These are phyloP conservation scores for Megalops atlanticus DNA, from an alignment of 2,113 vertebrate genomes.

Conservation along the genomic window DNA sequence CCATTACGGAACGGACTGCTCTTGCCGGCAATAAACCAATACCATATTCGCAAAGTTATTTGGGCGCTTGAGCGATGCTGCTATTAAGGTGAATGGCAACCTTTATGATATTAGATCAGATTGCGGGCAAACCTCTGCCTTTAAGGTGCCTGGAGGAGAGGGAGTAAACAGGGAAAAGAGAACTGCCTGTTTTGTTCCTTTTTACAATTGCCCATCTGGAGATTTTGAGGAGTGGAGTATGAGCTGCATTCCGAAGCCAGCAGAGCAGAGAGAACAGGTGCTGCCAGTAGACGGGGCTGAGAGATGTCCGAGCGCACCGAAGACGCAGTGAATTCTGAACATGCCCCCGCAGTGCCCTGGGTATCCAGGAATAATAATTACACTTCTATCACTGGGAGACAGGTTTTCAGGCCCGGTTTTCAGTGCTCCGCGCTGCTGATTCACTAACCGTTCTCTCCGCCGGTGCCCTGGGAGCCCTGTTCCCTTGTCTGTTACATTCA, in stretches of 20 bases:
- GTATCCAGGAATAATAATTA: slow-evolving; percentile 57
- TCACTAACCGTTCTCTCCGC: background rate
- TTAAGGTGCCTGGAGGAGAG: slow-evolving; percentile 58
- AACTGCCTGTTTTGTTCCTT: slow-evolving; percentile 3
- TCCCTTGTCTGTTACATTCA: background rate
- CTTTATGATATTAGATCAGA: slow-evolving; percentile 60
- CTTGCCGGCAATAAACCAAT: too few relatives aligned
- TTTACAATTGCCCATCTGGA: slow-evolving; percentile 40
- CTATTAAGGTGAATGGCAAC: slow-evolving; percentile 53
- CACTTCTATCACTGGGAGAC: slow-evolving; percentile 26
- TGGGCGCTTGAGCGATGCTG: slow-evolving; percentile 43
- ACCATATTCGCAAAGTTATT: too few relatives aligned
- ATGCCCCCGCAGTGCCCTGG: slow-evolving; percentile 38
- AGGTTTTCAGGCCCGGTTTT: background rate
- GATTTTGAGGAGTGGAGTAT: slow-evolving; percentile 34
- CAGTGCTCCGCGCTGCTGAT: background rate
- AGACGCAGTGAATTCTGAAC: slow-evolving; percentile 60
- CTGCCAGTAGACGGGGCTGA: slow-evolving; percentile 51
- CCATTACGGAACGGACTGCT: slow-evolving; percentile 35
- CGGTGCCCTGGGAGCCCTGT: background rate
- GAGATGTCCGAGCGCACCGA: slow-evolving; percentile 44
- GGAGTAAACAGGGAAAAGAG: slow-evolving; percentile 58
- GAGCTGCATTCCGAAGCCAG: slow-evolving; percentile 60
- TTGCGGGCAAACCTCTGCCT: slow-evolving; percentile 51
- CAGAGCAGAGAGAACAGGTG: slow-evolving; percentile 52